Percentiles rank a stretch among this genome's conserved stretches.
These are phyloP conservation scores for Dasyurus viverrinus DNA, from an alignment of 2,113 vertebrate species.

Conservation along the genomic window DNA sequence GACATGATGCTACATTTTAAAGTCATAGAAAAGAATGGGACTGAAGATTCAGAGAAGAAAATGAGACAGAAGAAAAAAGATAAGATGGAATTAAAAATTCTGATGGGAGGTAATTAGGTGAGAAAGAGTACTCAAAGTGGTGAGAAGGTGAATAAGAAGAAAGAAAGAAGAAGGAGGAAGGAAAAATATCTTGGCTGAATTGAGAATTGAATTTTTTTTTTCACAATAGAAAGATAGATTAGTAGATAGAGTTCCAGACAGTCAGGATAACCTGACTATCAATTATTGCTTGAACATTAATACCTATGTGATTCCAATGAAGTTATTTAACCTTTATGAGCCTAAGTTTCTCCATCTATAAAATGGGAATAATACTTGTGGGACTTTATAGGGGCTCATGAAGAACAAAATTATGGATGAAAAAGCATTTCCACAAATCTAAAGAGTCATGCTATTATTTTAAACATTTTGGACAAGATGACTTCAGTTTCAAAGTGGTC, in stretches of 20 bases:
- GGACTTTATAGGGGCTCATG: not conserved
- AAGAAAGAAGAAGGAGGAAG: not conserved
- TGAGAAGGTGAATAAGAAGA: not conserved
- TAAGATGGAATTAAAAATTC: conserved; percentile 27
- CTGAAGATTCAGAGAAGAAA: conserved; percentile 27
- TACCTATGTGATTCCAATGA: not conserved
- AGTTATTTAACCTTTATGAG: not conserved
- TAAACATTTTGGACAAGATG: not conserved
- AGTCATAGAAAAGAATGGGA: conserved; percentile 6
- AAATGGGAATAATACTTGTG: not conserved
- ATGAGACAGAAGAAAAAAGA: not conserved
- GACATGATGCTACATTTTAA: conserved; percentile 45
- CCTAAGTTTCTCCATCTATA: not conserved
- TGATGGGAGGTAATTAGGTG: not conserved
- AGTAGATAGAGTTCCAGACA: not conserved
- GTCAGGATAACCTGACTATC: not conserved
- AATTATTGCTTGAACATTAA: not conserved
- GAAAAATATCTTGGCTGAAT: not conserved
- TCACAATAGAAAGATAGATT: not conserved
- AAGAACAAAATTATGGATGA: not conserved
- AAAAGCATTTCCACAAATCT: not conserved
- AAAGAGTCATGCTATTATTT: not conserved
- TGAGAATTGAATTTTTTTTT: conserved; percentile 2
- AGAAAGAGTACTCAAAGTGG: not conserved
- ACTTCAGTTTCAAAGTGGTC: not conserved